phyloP scores from a whole-genome alignment of 2,888 invertebrate species.

The Creontiades dilutus region DNA sequence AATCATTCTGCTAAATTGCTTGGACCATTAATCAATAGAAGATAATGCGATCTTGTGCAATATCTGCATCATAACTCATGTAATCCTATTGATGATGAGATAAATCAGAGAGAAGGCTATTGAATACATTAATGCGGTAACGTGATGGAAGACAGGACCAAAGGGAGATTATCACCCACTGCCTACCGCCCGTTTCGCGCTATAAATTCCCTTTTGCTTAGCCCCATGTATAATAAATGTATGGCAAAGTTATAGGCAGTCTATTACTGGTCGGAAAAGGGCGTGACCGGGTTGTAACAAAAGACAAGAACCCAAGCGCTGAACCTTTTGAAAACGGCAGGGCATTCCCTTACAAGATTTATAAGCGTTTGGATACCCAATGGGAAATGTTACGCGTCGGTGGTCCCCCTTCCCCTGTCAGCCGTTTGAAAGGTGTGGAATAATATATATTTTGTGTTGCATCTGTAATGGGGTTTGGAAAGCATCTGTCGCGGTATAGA shows the following conservation, averaged over 20 bases:
- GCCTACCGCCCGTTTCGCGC: slow-evolving; percentile 64
- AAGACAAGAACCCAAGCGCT: slow-evolving; percentile 63
- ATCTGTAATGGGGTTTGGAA: slow-evolving; percentile 63
- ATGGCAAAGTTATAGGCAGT: slow-evolving; percentile 69
- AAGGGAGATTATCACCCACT: slow-evolving; percentile 70
- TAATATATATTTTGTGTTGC: slow-evolving; percentile 69
- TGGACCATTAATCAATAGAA: slow-evolving; percentile 49
- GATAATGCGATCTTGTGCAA: slow-evolving; percentile 64
- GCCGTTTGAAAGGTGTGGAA: slow-evolving; percentile 62
- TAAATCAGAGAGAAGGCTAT: slow-evolving; percentile 62
- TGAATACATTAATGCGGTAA: slow-evolving; percentile 65
- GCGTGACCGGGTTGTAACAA: slow-evolving; percentile 67
- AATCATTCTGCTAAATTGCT: slow-evolving; percentile 60
- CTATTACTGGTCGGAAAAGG: slow-evolving; percentile 67
- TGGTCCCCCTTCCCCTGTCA: slow-evolving; percentile 40
- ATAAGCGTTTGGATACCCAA: slow-evolving; percentile 62
- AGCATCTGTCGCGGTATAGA: slow-evolving; percentile 52
- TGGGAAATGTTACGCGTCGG: slow-evolving; percentile 72
- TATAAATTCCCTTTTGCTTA: slow-evolving; percentile 59
- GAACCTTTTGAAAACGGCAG: slow-evolving; percentile 68
- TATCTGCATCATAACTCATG: slow-evolving; percentile 61
- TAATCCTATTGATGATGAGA: slow-evolving; percentile 60
- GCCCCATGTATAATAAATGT: slow-evolving; percentile 69
- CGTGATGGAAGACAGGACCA: slow-evolving; percentile 66
- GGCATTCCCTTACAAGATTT: slow-evolving; percentile 68